Evolutionary conservation across 2,113 vertebrate genomes (phyloP).

Genomic region (Monarcha castaneiventris): DNA sequence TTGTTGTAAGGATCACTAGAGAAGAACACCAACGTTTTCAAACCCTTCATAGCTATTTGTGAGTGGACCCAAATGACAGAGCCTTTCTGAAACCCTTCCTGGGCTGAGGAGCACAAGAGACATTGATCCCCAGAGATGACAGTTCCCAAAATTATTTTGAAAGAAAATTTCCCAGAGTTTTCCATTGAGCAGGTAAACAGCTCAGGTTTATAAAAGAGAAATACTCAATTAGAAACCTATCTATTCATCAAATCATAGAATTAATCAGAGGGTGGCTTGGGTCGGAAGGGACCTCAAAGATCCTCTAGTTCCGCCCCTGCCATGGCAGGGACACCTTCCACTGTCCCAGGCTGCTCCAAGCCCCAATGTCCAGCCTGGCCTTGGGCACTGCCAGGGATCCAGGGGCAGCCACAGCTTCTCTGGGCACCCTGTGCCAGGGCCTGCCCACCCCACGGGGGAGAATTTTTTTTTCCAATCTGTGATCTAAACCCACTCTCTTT

Average conservation of each 20-base stretch:
- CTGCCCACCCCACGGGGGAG: rapidly evolving
- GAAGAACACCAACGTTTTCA: not conserved
- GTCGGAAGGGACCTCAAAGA: not conserved
- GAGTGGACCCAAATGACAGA: not conserved
- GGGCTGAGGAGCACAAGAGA: not conserved
- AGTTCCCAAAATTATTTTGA: not conserved
- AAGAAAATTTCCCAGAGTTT: not conserved
- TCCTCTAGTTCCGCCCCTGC: not conserved
- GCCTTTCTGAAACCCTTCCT: not conserved
- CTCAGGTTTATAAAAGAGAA: not conserved
- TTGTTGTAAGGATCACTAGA: not conserved
- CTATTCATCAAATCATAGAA: not conserved
- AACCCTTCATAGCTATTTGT: not conserved
- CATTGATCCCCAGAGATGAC: not conserved
- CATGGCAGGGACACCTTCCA: not conserved
- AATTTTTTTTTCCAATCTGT: not conserved
- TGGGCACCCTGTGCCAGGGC: not conserved
- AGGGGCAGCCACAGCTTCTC: not conserved
- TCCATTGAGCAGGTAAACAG: not conserved
- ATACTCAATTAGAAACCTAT: not conserved
- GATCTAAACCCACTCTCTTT: not conserved
- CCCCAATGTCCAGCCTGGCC: not conserved
- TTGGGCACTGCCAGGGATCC: not conserved
- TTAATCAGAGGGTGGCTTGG: not conserved
- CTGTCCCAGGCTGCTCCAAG: not conserved